Evolutionary conservation across 53 echinoderm and acorn worm species (phyloP).

Genomic region (Holothuria scabra): DNA sequence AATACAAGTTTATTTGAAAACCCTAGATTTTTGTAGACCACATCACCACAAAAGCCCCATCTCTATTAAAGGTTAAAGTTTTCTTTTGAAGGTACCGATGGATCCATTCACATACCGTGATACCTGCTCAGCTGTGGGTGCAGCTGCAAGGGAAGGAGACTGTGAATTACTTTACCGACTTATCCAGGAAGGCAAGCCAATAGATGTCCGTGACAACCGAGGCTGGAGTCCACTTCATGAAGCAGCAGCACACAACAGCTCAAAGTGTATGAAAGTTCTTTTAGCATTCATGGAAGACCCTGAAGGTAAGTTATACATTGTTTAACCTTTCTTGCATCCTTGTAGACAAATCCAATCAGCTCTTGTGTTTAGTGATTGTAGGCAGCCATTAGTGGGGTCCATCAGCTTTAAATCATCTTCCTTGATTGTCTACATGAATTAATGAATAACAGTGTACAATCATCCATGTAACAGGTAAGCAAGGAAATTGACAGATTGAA

Average conservation of each 20-base stretch:
- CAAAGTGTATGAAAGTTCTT: constrained; percentile 72
- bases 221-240: constrained; percentile 97
- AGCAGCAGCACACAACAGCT: constrained; percentile 73
- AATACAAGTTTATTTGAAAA: too few species aligned
- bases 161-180: constrained; percentile 52
- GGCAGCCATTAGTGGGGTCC: too few species aligned
- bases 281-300: constrained; percentile 55
- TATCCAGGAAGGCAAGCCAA: constrained; percentile 61
- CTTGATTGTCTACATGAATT: too few species aligned
- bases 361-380: too few species aligned
- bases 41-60: too few species aligned
- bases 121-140: constrained; percentile 72
- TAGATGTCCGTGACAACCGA: constrained; percentile 79
- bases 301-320: constrained; percentile 10
- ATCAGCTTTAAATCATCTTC: too few species aligned
- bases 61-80: too few species aligned
- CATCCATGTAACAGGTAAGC: too few species aligned
- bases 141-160: constrained; percentile 73
- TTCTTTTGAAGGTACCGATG: not conserved
- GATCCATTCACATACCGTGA: constrained; percentile 65
- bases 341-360: not conserved
- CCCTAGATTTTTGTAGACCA: too few species aligned
- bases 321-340: not conserved
- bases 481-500: too few species aligned
- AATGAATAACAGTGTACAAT: too few species aligned